Base-by-base conservation (phyloP, 2,797 vertebrate species). In the Clarias laeviceps region DNA sequence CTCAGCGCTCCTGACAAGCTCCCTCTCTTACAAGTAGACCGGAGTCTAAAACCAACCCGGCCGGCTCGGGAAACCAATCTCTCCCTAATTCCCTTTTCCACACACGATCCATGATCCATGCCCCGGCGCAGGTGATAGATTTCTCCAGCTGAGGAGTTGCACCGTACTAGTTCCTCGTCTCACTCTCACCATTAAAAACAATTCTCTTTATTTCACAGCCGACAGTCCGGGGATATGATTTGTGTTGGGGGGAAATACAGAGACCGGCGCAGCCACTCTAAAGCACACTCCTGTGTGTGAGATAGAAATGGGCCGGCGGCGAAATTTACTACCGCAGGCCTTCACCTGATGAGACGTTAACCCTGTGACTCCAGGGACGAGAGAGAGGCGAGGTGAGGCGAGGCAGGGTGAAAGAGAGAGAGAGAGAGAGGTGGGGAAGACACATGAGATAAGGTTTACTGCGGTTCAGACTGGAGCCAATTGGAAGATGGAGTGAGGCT, bases 401-500 rank as follows among this genome's bases (percentile, higher is more conserved):
- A 73, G 57, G 70, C 8, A 40, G 74, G 65, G 64, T 65, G 85
- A 62, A 32, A 78, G 34, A 77, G 11, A 24, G 80, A 65, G 57
- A 65, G 64, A 83, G 85, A 57, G 81, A 50, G 85, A 89, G 90
- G 84, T 76, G 88, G 4, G 76, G 32, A 77, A 64, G 61, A 57
- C 50, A 56, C 9, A 7, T 0, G 4, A 9, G 90, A 94, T 94
- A 93, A 89, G 76, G 91, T 88, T 88, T 91, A 92, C 89, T 93
- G 91, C 68, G 90, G 93, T 93, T 92, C 84, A 89, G 81, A 80
- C 84, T 29, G 66, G 82, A 85, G 89, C 91, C 93, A 94, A 94
- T 91, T 90, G 88, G 92, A 92, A 92, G 92, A 93, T 91, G 2
- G 74, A 34, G 54, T 34, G 54, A 73, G 5, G 73, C 78, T 88